Base-by-base conservation (phyloP, 1,140 invertebrate species). In the Cataglyphis hispanica region DNA sequence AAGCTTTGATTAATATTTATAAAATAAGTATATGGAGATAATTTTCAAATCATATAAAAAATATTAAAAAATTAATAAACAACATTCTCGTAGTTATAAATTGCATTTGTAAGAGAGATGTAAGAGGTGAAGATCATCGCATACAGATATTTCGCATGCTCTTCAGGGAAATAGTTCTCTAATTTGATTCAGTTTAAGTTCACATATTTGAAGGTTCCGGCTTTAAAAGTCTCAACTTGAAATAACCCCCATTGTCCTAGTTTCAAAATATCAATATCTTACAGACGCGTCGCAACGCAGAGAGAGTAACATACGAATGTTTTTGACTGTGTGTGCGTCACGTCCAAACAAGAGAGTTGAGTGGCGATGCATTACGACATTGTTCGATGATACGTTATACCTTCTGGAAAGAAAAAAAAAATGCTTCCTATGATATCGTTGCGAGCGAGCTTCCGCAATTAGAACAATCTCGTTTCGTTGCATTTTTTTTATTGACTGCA, bases 401-500 rank as follows among this genome's bases (percentile, higher is more conserved):
- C 5, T 13, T 53, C 31, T 16, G 19, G 31, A 11, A 19, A 40
- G 25, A n/a, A 25, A 27, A 61, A 43, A 50, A 50, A 53, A 16
- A 27, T 16, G 8, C 27, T 19, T 10, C 27, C 3, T 11, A 31
- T 60, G 58, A 46, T 56, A 22, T 43, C 40, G 22, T 27, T 31
- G 56, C 31, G 16, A 53, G n/a, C 11, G 64, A 74, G 53, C 11
- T 72, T 40, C 16, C n/a, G 25, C 34, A 37, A 70, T 31, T 11
- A 11, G 64, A 50, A 50, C 46, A 19, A 50, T 10, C 22, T 31
- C 19, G 27, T 31, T 72, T 72, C 53, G 67, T 22, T 83, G 78
- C n/a, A 25, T 31, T 70, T 53, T 72, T 81, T 83, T 74, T 37
- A 83, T 83, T 40, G 67, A 10, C 37, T 74, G 50, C 78, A 83